Conservation (phyloP, 2,888 invertebrate genomes). For the Gerris lacustris region DNA sequence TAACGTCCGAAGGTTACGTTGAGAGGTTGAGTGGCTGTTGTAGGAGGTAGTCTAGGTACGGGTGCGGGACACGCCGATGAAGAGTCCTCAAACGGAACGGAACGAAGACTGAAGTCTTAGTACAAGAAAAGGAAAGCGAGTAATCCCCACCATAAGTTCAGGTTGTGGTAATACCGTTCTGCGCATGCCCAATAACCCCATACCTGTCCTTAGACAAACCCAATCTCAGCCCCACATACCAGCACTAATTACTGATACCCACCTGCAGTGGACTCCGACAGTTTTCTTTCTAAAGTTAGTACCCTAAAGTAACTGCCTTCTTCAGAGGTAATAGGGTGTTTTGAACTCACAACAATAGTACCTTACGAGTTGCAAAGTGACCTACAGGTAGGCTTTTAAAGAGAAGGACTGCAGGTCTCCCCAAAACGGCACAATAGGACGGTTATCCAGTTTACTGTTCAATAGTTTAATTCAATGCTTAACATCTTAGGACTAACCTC, state of each 20-base stretch:
- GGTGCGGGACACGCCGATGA: neutral
- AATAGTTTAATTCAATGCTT: too few relatives aligned
- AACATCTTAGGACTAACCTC: too few relatives aligned
- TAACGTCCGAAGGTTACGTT: neutral
- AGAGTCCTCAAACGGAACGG: neutral
- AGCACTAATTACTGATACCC: neutral
- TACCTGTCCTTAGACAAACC: neutral
- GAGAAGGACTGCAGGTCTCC: too few relatives aligned
- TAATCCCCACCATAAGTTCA: neutral
- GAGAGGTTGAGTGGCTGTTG: neutral
- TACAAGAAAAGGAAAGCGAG: neutral
- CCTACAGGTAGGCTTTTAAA: too few relatives aligned
- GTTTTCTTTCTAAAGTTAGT: too few relatives aligned
- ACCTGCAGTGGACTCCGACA: too few relatives aligned
- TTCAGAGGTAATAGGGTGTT: too few relatives aligned
- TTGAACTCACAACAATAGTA: too few relatives aligned
- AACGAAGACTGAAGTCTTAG: neutral
- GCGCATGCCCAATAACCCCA: constrained; percentile 1
- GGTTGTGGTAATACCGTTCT: neutral
- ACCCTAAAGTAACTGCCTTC: too few relatives aligned
- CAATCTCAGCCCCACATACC: constrained; percentile 5
- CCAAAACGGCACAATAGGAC: too few relatives aligned
- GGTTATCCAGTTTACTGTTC: too few relatives aligned
- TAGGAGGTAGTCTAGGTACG: neutral
- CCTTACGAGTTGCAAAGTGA: too few relatives aligned